A percentile compares a stretch with the other conserved stretches of the same genome.
These are phyloP conservation scores for Lethrus apterus DNA, from an alignment of 1,140 invertebrate genomes.

Conservation along the genomic window DNA sequence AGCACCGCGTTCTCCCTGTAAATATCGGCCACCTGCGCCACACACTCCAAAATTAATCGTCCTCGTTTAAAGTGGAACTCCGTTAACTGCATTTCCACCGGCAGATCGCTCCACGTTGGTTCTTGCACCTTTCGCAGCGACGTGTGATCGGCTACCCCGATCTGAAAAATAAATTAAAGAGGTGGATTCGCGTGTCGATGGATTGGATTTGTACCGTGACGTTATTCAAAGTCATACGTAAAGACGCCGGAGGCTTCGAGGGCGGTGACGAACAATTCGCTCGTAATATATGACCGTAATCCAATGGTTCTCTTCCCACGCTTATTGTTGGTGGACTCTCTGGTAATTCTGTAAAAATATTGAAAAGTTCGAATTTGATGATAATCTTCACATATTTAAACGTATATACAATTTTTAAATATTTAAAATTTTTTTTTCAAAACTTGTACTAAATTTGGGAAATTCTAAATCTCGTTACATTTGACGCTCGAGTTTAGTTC, in stretches of 20 bases:
- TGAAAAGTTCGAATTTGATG: too few species aligned
- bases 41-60: slow-evolving; percentile 45
- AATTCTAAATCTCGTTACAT: too few species aligned
- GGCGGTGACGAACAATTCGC: slow-evolving; percentile 68
- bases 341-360: slow-evolving; percentile 48
- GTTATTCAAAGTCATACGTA: slow-evolving; percentile 68
- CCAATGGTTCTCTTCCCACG: slow-evolving; percentile 29
- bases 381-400: too few species aligned
- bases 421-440: too few species aligned
- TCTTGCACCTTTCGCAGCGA: slow-evolving; percentile 30
- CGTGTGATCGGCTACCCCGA: slow-evolving; percentile 37
- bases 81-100: slow-evolving; percentile 31
- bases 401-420: too few species aligned
- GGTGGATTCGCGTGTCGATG: slow-evolving; percentile 31
- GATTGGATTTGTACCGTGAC: slow-evolving; percentile 51
- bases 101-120: slow-evolving; percentile 36
- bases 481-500: too few species aligned
- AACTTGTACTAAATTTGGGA: too few species aligned
- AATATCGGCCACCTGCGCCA: slow-evolving; percentile 46
- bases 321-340: slow-evolving; percentile 50
- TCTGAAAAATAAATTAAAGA: slow-evolving; percentile 6
- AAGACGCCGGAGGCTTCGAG: slow-evolving; percentile 61
- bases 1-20: slow-evolving; percentile 48
- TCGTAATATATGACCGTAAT: slow-evolving; percentile 57
- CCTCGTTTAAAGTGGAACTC: slow-evolving; percentile 35